phyloP scores from a whole-genome alignment of 2,888 invertebrate genomes.

The Thecophora atra region DNA sequence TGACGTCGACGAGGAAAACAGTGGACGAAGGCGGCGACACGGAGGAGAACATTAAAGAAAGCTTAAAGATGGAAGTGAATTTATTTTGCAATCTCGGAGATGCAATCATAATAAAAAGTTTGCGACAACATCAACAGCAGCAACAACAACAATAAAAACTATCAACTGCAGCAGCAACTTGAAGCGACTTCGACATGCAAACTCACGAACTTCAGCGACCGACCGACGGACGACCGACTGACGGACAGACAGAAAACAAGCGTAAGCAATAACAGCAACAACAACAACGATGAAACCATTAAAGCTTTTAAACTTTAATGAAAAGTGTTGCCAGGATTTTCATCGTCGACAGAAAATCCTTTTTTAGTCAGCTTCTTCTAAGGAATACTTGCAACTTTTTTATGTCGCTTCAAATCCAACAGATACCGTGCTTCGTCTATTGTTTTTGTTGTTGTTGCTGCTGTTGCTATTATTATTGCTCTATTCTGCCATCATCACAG shows the following conservation, averaged over 20 bases:
- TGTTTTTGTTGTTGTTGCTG: background rate
- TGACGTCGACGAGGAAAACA: too few relatives aligned
- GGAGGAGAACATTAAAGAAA: background rate
- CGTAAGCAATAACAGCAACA: background rate
- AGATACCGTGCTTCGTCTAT: too few relatives aligned
- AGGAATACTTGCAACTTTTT: background rate
- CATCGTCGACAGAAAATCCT: background rate
- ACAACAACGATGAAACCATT: background rate
- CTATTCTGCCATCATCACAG: background rate
- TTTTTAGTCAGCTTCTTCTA: background rate
- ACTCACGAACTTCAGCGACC: too few relatives aligned
- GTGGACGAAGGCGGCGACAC: background rate
- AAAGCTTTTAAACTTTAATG: background rate
- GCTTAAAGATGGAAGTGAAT: background rate
- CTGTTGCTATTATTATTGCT: background rate
- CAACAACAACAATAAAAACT: background rate
- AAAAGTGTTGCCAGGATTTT: background rate
- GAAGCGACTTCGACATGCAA: too few relatives aligned
- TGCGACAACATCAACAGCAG: background rate
- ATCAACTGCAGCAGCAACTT: too few relatives aligned
- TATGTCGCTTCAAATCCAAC: background rate
- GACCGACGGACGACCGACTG: too few relatives aligned
- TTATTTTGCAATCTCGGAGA: background rate
- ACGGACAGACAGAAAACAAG: background rate
- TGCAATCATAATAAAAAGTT: slow-evolving; percentile 2